Evolutionary conservation across 2,888 invertebrate genomes (phyloP).

Genomic region (Cyclophora punctaria): DNA sequence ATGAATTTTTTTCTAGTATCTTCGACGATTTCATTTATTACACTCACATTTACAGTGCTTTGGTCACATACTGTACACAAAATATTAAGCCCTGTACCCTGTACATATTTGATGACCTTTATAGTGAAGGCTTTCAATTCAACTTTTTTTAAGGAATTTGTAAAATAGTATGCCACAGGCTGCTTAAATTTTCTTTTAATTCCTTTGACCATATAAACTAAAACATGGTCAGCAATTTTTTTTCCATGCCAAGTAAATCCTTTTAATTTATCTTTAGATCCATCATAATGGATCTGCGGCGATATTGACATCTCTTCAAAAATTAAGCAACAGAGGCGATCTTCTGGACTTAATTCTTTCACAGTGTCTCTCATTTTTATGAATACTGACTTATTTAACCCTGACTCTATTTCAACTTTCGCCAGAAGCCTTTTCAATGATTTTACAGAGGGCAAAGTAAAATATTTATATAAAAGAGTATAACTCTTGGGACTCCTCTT

Average conservation of each 20-base stretch:
- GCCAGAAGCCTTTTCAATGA: constrained; percentile 11
- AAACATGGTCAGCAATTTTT: constrained; percentile 16
- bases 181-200: constrained; percentile 18
- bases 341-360: constrained; percentile 1
- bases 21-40: constrained; percentile 15
- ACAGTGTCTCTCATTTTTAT: background rate
- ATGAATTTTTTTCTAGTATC: constrained; percentile 15
- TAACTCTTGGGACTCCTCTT: constrained; percentile 10
- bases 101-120: constrained; percentile 11
- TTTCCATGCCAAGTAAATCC: constrained; percentile 11
- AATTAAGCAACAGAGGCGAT: constrained; percentile 13
- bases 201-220: constrained; percentile 24
- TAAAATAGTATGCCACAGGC: constrained; percentile 25
- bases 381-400: background rate
- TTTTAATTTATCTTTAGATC: constrained; percentile 2
- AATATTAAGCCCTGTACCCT: constrained; percentile 11
- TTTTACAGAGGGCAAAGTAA: constrained; percentile 8
- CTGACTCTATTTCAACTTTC: constrained; percentile 12
- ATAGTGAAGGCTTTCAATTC: constrained; percentile 16
- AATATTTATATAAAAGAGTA: constrained; percentile 3
- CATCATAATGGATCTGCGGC: constrained; percentile 12
- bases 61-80: constrained; percentile 23
- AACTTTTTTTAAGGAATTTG: constrained; percentile 10
- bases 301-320: constrained; percentile 20
- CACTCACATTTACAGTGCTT: constrained; percentile 20